Evolutionary conservation across 2,797 vertebrate genomes (phyloP), one percentile per base, ranked within the genome.

Genomic region (Todus mexicanus): DNA sequence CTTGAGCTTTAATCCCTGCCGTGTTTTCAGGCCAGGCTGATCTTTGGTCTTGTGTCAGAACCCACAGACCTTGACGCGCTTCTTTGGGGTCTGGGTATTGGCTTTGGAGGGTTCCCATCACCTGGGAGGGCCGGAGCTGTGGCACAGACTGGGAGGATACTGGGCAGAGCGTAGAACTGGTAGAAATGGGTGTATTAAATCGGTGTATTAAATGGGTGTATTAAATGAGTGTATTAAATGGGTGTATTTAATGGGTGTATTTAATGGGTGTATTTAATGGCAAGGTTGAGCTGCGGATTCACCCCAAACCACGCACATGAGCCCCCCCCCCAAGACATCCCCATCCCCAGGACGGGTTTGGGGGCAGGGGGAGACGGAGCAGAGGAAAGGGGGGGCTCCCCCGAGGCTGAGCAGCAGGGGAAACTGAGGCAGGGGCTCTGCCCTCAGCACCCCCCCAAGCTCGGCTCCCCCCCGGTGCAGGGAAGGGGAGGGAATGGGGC

Each of bases 151-250:
- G 26, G 10, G 4, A 11, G 45, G 15, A 42, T 6, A 15, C 71
- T 11, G 57, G n/a, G 26, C 45, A 23, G 40, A 16, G 12, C 1
- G 5, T 38, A 9, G 11, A 29, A 35, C 0, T 7, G 13, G 6
- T 9, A 40, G 6, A 21, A 56, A 40, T 1, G 2, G 16, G 11
- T 4, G 1, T 26, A 15, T n/a, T n/a, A n/a, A n/a, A n/a, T n/a
- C n/a, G n/a, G n/a, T n/a, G n/a, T n/a, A n/a, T n/a, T n/a, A n/a
- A n/a, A n/a, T n/a, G n/a, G n/a, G n/a, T n/a, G n/a, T n/a, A n/a
- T n/a, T n/a, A n/a, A n/a, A n/a, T n/a, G n/a, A n/a, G n/a, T n/a
- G n/a, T n/a, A n/a, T n/a, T n/a, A n/a, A n/a, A n/a, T n/a, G n/a
- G n/a, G n/a, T n/a, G n/a, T n/a, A n/a, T n/a, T n/a, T n/a, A n/a